Conservation (phyloP, 1,140 invertebrate genomes). For the Drosophila murphyi region DNA sequence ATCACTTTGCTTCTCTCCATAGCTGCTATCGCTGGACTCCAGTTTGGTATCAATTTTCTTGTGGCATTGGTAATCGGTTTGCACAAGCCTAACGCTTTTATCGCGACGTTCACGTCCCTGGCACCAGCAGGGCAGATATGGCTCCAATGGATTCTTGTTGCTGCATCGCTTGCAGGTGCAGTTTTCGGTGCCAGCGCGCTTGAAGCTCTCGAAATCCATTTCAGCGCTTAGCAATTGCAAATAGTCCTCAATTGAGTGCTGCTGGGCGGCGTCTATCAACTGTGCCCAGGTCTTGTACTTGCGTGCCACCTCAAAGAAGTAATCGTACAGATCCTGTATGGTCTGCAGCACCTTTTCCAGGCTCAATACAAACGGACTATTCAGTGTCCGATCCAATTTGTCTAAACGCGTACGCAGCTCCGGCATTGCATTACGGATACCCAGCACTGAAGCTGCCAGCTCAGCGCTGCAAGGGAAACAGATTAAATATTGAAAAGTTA, state of each 20-base stretch:
- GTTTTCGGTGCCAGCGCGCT: constrained; percentile 46
- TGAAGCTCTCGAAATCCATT: constrained; percentile 50
- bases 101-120: constrained; percentile 33
- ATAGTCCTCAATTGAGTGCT: constrained; percentile 67
- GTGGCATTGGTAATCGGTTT: not conserved
- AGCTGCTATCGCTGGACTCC: constrained; percentile 24
- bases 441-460: constrained; percentile 26
- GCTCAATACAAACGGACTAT: constrained; percentile 39
- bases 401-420: constrained; percentile 47
- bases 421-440: constrained; percentile 31
- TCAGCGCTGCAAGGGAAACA: not conserved
- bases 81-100: constrained; percentile 4
- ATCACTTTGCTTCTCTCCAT: constrained; percentile 12
- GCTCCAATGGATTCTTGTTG: constrained; percentile 56
- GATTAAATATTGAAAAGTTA: not conserved
- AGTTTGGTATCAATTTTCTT: not conserved
- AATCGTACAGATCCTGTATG: constrained; percentile 56
- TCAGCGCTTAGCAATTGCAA: constrained; percentile 44
- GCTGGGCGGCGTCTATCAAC: constrained; percentile 60
- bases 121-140: constrained; percentile 60
- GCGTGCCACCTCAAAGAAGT: constrained; percentile 58
- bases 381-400: constrained; percentile 47
- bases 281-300: constrained; percentile 64
- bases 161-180: constrained; percentile 68
- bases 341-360: constrained; percentile 45